These are phyloP conservation scores for Perithous albicinctus DNA, from an alignment of 2,888 invertebrate genomes.

Conservation along the genomic window DNA sequence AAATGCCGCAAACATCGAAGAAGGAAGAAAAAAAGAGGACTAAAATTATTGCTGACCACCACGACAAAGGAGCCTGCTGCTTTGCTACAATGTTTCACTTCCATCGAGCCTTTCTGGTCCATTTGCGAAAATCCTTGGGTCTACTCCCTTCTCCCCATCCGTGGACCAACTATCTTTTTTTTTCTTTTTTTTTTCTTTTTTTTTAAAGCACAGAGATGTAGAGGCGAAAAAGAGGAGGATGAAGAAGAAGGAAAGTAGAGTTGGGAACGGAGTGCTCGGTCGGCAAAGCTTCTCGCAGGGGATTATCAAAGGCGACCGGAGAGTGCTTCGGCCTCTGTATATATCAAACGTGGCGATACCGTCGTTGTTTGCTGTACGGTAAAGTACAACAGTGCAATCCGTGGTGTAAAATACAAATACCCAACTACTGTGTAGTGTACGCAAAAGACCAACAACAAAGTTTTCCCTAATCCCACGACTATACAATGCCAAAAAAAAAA, in stretches of 20 bases:
- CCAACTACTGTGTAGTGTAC: no score
- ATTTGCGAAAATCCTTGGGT: neutral
- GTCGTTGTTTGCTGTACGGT: neutral
- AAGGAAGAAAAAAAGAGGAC: neutral
- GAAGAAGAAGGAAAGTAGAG: no score
- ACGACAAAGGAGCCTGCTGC: neutral
- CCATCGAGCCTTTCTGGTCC: slow-evolving; percentile 9
- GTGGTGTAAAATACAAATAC: neutral
- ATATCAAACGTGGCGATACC: neutral
- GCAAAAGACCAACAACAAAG: no score
- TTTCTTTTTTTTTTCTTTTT: no score
- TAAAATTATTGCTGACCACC: neutral
- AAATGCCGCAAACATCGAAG: neutral
- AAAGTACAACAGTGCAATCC: neutral
- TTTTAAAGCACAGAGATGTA: no score
- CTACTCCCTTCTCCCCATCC: no score
- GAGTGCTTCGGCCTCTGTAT: slow-evolving; percentile 7
- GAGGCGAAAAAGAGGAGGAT: no score
- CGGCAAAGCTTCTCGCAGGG: slow-evolving; percentile 17
- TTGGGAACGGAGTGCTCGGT: neutral
- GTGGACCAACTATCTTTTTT: neutral
- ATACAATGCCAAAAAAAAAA: no score
- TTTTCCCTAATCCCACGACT: neutral
- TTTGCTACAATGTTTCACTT: slow-evolving; percentile 1
- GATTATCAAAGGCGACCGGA: slow-evolving; percentile 38